Base-by-base conservation (phyloP, 2,888 invertebrate genomes). In the Pecten maximus region DNA sequence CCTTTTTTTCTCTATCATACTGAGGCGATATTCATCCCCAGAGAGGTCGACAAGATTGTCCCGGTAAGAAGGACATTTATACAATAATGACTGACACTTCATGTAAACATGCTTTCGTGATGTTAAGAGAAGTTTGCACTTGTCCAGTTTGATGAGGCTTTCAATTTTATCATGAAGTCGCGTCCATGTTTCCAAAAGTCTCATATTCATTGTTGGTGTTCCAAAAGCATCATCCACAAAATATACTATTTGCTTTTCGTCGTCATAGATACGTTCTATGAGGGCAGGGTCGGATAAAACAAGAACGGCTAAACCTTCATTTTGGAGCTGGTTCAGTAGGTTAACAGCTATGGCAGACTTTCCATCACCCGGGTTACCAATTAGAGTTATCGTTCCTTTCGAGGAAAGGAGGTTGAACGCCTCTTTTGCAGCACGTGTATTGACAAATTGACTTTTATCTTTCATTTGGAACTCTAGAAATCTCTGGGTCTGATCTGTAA, bases 171-270 rank as follows among this genome's bases (percentile, higher is more conserved):
- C 91, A 89, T 91, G 87, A 23, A 91, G 88, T 39, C 91, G 28
- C 23, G 87, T 88, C 92, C 92, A 93, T 3, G 50, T 88, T 60
- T 93, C 91, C 4, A 93, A 89, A 16, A 92, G 40, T 12, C 87
- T 87, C 23, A 87, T 88, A 39, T 91, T 91, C 35, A 93, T 16
- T n/a, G 90, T 91, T n/a, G 92, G 92, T 1, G 89, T 91, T 39
- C 92, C 92, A 89, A 93, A 93, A 39, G 92, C 92, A 48, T 93
- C 92, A 87, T 93, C 92, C 48, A 93, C 88, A 88, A 93, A 91
- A 89, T 89, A 93, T 23, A 91, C 88, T 19, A 90, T 89, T 74
- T 90, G 88, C 15, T 89, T 89, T 2, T 86, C 40, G 4, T 90
- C 89, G 50, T 91, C 89, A 50, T 91, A 91, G 12, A 40, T 28